phyloP scores from a whole-genome alignment of 2,797 vertebrate genomes.

The Xenentodon cancila region DNA sequence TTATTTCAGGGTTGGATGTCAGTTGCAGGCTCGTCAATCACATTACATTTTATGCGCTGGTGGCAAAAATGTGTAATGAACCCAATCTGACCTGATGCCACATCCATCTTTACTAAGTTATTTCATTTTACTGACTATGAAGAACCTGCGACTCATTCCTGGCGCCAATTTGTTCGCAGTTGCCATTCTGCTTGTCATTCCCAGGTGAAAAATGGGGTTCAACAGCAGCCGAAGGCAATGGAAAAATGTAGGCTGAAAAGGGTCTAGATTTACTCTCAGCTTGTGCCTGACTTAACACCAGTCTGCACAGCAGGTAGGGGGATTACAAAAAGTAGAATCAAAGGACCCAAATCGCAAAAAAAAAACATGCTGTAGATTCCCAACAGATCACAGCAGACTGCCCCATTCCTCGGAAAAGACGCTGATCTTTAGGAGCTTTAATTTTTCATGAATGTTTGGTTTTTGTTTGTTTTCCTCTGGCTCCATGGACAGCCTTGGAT shows the following conservation, averaged over 20 bases:
- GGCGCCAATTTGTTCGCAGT: background rate
- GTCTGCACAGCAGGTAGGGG: too few relatives aligned
- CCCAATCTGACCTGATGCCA: too few relatives aligned
- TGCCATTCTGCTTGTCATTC: too few relatives aligned
- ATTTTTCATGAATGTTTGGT: slow-evolving; percentile 27
- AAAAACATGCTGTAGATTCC: slow-evolving; percentile 13
- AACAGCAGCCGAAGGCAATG: slow-evolving; percentile 31
- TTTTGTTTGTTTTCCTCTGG: slow-evolving; percentile 63
- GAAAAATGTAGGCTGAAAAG: slow-evolving; percentile 15
- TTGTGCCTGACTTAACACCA: too few relatives aligned
- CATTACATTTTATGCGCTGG: background rate
- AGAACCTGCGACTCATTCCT: slow-evolving; percentile 27
- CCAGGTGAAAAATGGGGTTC: slow-evolving; percentile 31
- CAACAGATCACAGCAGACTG: slow-evolving; percentile 28
- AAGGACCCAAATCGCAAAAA: background rate
- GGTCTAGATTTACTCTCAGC: too few relatives aligned
- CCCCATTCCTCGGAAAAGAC: slow-evolving; percentile 32
- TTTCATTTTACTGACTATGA: slow-evolving; percentile 19
- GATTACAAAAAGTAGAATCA: slow-evolving; percentile 11
- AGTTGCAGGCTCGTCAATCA: slow-evolving; percentile 11
- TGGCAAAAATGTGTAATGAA: background rate
- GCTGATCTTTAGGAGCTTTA: slow-evolving; percentile 26
- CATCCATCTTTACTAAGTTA: background rate
- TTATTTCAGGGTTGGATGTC: too few relatives aligned
- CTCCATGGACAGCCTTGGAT: slow-evolving; percentile 42